Evolutionary conservation across 1,140 invertebrate genomes (phyloP), one percentile per base, ranked within the genome.

Genomic region (Drosophila serrata): DNA sequence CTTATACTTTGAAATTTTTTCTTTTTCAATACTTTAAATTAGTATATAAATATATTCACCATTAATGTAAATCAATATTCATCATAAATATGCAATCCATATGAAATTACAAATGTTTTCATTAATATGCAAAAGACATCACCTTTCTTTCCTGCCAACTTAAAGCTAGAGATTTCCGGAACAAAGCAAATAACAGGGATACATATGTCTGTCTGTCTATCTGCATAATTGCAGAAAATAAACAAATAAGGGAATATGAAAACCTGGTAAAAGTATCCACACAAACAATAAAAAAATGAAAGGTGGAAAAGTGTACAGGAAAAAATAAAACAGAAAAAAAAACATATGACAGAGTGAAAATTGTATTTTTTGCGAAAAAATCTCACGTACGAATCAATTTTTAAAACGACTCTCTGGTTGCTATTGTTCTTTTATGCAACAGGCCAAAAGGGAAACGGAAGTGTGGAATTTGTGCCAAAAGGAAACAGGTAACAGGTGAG

Each of bases 381-480:
- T 82, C 81, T 87, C 82, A 87, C 82, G 82, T 87, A 88, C 84
- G 60, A 73, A 84, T 74, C 84, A 82, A 80, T 85, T 82, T 79
- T 64, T 53, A 39, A n/a, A 85, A 74, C 81, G 72, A 72, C 67
- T 75, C 69, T 68, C n/a, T n/a, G n/a, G 45, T 13, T 29, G 55
- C 56, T 68, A 88, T 88, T 82, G 80, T 87, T 87, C 82, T 88
- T 88, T 80, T 74, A 82, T 88, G 82, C 82, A 87, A 87, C 82
- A 87, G 75, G 80, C 70, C 80, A 63, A 42, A 35, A 63, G 45
- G 78, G 49, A 79, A 79, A 74, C 82, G 79, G 85, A 87, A 84
- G 67, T 70, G 59, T 29, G 46, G 69, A 65, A 75, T 67, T 77
- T 13, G 65, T 51, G 42, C 70, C 80, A 63, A 45, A 53, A 59